Percentiles rank a stretch among this genome's conserved stretches.
These are phyloP conservation scores for Pycnomerus fuliginosus DNA, from an alignment of 2,888 invertebrate genomes.

Conservation along the genomic window DNA sequence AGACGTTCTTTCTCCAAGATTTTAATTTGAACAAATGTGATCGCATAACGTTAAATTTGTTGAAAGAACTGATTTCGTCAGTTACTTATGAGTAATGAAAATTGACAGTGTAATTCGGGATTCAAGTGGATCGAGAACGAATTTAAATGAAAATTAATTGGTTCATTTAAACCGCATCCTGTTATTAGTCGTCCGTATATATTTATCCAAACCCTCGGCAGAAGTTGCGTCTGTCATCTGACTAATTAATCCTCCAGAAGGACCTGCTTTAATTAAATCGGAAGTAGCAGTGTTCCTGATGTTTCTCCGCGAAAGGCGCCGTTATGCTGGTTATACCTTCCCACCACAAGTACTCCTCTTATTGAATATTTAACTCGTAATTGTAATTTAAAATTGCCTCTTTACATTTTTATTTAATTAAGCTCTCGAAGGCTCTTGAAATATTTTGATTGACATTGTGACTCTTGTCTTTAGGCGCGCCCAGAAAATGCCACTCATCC, in stretches of 20 bases:
- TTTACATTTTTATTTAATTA: constrained; percentile 12
- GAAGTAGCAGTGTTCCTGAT: constrained; percentile 46
- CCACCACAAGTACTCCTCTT: constrained; percentile 13
- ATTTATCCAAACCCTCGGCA: constrained; percentile 43
- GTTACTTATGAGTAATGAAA: too few relatives aligned
- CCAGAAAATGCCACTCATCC: too few relatives aligned
- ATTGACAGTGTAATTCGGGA: constrained; percentile 35
- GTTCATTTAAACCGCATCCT: constrained; percentile 46
- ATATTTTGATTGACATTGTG: too few relatives aligned
- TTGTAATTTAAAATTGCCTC: constrained; percentile 11
- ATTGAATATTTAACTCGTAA: constrained; percentile 13
- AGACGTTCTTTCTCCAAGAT: too few relatives aligned
- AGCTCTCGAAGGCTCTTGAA: constrained; percentile 1
- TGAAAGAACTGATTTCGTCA: too few relatives aligned
- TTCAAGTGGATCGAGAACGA: constrained; percentile 39
- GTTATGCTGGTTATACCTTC: constrained; percentile 22
- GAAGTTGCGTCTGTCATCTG: constrained; percentile 46
- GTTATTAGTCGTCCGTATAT: constrained; percentile 45
- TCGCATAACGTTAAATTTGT: too few relatives aligned
- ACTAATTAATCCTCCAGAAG: constrained; percentile 49
- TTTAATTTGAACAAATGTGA: too few relatives aligned
- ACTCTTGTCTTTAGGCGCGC: too few relatives aligned
- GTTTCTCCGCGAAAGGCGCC: constrained; percentile 37
- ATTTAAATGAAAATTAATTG: constrained; percentile 49
- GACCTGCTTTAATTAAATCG: constrained; percentile 49